Base-by-base conservation (phyloP, 2,113 vertebrate species). In the Tetrax tetrax region DNA sequence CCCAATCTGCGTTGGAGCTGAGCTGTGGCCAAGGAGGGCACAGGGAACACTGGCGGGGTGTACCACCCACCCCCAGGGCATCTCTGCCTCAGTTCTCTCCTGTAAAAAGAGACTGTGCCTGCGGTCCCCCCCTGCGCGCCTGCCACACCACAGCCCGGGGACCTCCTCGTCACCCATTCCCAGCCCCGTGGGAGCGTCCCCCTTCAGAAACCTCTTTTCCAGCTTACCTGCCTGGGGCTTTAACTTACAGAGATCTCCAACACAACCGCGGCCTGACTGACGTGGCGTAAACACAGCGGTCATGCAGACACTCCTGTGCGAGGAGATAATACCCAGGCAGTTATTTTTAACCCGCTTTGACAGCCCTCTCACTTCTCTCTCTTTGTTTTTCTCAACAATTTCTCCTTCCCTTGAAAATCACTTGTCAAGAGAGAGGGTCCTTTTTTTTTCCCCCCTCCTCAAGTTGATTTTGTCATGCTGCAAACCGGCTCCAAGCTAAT, bases 361-460 rank as follows among this genome's bases (percentile, higher is more conserved):
- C 65, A 87, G 24, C 41, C 41, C 48, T 60, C 87, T 89, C 38
- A 13, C 81, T 82, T 78, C 41, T 63, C 63, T 65, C 60, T 66
- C 57, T 74, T 51, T 82, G 53, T 56, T 94, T 78, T 68, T 57
- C 89, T 35, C 69, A 70, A 74, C 54, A 66, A 78, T 64, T 79
- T 74, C 74, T 79, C 83, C 35, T 47, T 87, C 65, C 29, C 48
- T 50, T 35, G 12, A 68, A 69, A 94, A 91, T 41, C 53, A 2
- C 41, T 64, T 79, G n/a, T 72, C 81, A 60, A 50, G 35, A 71
- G 24, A 41, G 29, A 89, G 47, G 18, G 45, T 14, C 41, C 41
- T 41, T 41, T 3, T 53, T 53, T 28, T 2, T 3, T 1, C 4
- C 7, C 20, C 15, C 0, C 12, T 3, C n/a, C 47, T 22, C 1